These are phyloP conservation scores for Ptychochromis oligacanthus DNA, from an alignment of 2,113 vertebrate species.

Conservation along the genomic window DNA sequence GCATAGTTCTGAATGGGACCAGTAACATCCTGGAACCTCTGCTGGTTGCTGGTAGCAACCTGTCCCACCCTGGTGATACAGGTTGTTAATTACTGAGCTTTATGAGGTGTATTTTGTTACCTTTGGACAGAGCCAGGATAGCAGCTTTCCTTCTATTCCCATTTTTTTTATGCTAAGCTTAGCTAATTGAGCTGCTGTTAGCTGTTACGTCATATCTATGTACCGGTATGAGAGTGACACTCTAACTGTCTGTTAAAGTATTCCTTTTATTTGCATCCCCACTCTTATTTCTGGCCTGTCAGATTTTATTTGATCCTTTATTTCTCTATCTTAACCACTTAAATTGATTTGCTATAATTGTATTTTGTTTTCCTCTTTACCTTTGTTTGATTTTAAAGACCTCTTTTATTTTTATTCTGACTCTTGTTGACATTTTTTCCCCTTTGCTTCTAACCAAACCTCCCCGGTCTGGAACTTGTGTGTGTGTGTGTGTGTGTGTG, in stretches of 20 bases:
- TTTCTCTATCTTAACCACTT: background rate
- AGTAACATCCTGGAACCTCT: background rate
- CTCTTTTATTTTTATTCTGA: background rate
- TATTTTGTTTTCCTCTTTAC: background rate
- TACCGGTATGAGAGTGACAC: background rate
- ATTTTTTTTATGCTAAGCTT: background rate
- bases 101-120: slow-evolving; percentile 5
- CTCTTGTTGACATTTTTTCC: slow-evolving; percentile 33
- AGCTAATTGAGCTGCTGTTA: background rate
- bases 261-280: background rate
- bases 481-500: slow-evolving; percentile 4
- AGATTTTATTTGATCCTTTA: background rate
- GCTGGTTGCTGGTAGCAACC: slow-evolving; percentile 9
- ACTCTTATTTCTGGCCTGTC: background rate
- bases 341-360: background rate
- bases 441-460: slow-evolving; percentile 14
- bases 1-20: background rate
- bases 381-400: background rate
- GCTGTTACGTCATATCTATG: background rate
- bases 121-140: background rate
- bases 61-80: background rate
- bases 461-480: slow-evolving; percentile 24
- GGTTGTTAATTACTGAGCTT: slow-evolving; percentile 2
- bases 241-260: background rate
- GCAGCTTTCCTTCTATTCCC: background rate